Evolutionary conservation across 1,140 invertebrate genomes (phyloP).

Genomic region (Carposina sasakii): DNA sequence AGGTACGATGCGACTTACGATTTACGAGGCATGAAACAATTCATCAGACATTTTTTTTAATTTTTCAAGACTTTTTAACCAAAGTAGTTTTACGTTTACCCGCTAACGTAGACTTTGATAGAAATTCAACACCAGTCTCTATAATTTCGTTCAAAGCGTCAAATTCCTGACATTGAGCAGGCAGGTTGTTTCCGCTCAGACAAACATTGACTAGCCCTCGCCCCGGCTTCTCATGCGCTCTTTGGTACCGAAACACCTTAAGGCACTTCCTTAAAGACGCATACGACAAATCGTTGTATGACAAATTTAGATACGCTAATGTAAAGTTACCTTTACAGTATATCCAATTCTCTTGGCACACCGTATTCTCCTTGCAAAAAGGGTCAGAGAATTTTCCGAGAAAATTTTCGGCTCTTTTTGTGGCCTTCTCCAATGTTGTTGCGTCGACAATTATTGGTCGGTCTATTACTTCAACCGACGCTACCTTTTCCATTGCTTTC

Average conservation of each 20-base stretch:
- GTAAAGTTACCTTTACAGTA: slow-evolving; percentile 46
- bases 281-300: slow-evolving; percentile 45
- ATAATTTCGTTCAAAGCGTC: too few species aligned
- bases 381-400: slow-evolving; percentile 42
- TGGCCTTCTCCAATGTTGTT: too few species aligned
- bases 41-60: too few species aligned
- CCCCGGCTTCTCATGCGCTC: slow-evolving; percentile 28
- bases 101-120: too few species aligned
- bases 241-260: slow-evolving; percentile 35
- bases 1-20: too few species aligned
- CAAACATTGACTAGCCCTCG: slow-evolving; percentile 40
- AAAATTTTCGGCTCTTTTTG: slow-evolving; percentile 26
- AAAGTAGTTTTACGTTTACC: too few species aligned
- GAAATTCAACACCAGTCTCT: too few species aligned
- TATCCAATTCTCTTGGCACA: slow-evolving; percentile 17
- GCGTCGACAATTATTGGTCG: too few species aligned
- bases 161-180: slow-evolving; percentile 32
- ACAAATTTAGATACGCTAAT: slow-evolving; percentile 39
- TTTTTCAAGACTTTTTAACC: too few species aligned
- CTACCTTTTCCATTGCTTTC: too few species aligned
- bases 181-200: slow-evolving; percentile 48
- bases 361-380: slow-evolving; percentile 27
- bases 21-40: too few species aligned
- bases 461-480: too few species aligned
- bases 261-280: slow-evolving; percentile 33